phyloP scores from a whole-genome alignment of 2,113 vertebrate genomes.

The Henicopernis longicauda region DNA sequence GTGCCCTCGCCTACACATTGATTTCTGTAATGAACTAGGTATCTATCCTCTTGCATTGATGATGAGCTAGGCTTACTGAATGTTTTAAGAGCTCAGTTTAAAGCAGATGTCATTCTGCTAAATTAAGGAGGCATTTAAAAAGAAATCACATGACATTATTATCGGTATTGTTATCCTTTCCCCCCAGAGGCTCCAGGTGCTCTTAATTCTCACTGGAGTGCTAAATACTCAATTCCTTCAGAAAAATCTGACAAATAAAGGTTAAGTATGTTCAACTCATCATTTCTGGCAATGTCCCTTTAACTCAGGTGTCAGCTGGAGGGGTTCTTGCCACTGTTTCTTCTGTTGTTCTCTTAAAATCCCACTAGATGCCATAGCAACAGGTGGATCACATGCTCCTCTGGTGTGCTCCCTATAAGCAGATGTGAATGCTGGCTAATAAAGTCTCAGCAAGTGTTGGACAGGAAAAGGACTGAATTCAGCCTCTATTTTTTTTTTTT shows the following conservation, averaged over 20 bases:
- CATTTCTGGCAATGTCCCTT: conserved; percentile 3
- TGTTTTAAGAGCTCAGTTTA: neutral
- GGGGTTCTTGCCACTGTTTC: neutral
- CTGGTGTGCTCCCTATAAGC: conserved; percentile 33
- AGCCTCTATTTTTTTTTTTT: neutral
- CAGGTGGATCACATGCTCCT: conserved; percentile 59
- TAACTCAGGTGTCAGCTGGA: conserved; percentile 43
- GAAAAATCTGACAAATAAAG: neutral
- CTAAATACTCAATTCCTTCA: neutral
- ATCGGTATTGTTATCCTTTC: neutral
- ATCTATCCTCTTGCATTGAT: neutral
- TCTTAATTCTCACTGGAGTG: neutral
- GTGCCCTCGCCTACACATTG: neutral
- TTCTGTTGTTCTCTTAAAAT: conserved; percentile 44
- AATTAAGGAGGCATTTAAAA: neutral
- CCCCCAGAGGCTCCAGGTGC: neutral
- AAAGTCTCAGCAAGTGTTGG: conserved; percentile 26
- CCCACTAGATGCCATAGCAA: conserved; percentile 64
- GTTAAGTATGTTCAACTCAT: neutral
- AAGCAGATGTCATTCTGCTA: neutral
- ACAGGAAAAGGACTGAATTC: neutral
- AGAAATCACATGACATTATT: neutral
- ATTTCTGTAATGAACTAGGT: neutral
- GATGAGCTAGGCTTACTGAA: neutral
- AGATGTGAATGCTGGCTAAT: conserved; percentile 64